phyloP scores from a whole-genome alignment of 2,113 vertebrate genomes.

The crab-eating macaque (Macaca fascicularis) region DNA sequence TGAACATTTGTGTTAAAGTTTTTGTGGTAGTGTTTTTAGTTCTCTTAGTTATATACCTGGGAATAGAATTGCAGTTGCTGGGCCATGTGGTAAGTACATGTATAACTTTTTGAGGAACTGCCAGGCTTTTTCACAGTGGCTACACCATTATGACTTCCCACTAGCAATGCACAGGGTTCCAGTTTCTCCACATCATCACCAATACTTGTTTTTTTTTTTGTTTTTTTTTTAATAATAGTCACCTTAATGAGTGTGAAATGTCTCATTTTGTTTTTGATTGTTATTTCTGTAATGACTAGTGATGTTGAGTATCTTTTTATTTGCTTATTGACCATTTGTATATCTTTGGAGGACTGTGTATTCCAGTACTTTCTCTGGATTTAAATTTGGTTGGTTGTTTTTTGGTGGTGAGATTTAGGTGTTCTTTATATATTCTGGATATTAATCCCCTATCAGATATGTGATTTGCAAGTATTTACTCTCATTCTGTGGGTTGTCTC shows the following conservation, averaged over 20 bases:
- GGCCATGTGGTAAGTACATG: not conserved
- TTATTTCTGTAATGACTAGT: not conserved
- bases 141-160: not conserved
- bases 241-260: not conserved
- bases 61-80: not conserved
- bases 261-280: not conserved
- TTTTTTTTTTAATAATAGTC: not conserved
- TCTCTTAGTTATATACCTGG: not conserved
- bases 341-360: not conserved
- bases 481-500: not conserved
- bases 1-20: not conserved
- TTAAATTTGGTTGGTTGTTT: not conserved
- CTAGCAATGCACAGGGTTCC: not conserved
- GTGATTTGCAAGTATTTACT: not conserved
- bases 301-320: not conserved
- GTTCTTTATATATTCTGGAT: not conserved
- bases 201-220: not conserved
- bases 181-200: not conserved
- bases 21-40: not conserved
- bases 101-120: not conserved
- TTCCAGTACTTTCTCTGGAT: not conserved
- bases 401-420: not conserved
- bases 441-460: not conserved
- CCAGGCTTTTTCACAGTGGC: not conserved
- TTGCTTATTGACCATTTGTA: not conserved